A percentile compares a stretch with the other conserved stretches of the same genome.
These are phyloP conservation scores for Cheilinus undulatus DNA, from an alignment of 2,113 vertebrate species.

Conservation along the genomic window DNA sequence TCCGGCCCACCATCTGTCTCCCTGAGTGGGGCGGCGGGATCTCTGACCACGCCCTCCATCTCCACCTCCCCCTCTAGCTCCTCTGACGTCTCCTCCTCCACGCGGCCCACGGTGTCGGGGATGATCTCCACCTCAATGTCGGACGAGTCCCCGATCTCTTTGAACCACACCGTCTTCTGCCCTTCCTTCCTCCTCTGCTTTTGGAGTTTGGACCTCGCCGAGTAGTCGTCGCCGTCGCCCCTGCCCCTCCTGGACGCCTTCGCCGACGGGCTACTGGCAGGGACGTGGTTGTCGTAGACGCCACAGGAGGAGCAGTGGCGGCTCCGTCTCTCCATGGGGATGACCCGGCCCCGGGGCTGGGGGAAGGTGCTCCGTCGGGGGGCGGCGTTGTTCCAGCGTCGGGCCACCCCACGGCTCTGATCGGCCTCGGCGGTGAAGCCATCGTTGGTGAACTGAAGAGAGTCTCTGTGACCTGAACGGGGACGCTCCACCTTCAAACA, in stretches of 20 bases:
- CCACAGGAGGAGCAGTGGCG: conserved; percentile 78
- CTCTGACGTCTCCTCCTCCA: conserved; percentile 75
- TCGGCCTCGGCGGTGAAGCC: conserved; percentile 79
- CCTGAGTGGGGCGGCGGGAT: conserved; percentile 61
- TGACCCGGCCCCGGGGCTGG: conserved; percentile 56
- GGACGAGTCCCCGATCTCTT: conserved; percentile 84
- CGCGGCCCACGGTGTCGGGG: conserved; percentile 78
- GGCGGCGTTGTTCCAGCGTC: conserved; percentile 56
- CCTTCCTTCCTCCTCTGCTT: conserved; percentile 82
- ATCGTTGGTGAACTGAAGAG: conserved; percentile 81
- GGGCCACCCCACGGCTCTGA: conserved; percentile 34
- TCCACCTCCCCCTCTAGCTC: conserved; percentile 58
- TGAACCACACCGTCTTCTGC: conserved; percentile 89
- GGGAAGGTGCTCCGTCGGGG: conserved; percentile 68
- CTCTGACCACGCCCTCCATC: conserved; percentile 65
- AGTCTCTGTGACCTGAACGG: conserved; percentile 71
- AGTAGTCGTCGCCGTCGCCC: conserved; percentile 63
- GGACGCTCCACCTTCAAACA: conserved; percentile 67
- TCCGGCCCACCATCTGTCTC: conserved; percentile 34
- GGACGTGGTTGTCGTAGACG: conserved; percentile 70
- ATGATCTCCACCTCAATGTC: conserved; percentile 88
- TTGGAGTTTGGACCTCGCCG: conserved; percentile 72
- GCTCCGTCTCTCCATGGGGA: conserved; percentile 71
- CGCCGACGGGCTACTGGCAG: conserved; percentile 60
- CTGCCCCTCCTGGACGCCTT: conserved; percentile 31